A percentile compares a stretch with the other conserved stretches of the same genome.
These are phyloP conservation scores for Hetaerina titia DNA, from an alignment of 2,888 invertebrate species.

Conservation along the genomic window DNA sequence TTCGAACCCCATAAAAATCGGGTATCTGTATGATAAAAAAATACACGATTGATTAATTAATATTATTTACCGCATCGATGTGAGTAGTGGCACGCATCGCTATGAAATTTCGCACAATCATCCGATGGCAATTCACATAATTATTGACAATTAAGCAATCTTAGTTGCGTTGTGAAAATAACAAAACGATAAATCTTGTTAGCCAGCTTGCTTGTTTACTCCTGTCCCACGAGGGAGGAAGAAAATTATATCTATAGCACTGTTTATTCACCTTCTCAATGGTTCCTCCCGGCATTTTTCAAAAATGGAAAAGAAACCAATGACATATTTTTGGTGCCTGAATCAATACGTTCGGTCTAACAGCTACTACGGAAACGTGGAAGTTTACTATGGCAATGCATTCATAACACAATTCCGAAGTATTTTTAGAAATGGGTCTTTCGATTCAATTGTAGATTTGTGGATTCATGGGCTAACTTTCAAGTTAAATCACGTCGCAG, in stretches of 20 bases:
- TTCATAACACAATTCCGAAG: neutral
- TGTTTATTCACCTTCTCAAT: neutral
- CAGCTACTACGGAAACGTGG: neutral
- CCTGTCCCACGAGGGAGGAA: neutral
- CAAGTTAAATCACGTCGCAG: neutral
- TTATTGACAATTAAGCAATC: too few species aligned
- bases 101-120: too few species aligned
- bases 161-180: too few species aligned
- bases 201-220: neutral
- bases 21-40: too few species aligned
- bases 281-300: neutral
- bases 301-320: neutral
- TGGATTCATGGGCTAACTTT: slow-evolving; percentile 1
- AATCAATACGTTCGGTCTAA: neutral
- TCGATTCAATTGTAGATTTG: neutral
- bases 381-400: neutral
- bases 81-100: too few species aligned
- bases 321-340: neutral
- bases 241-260: neutral
- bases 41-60: too few species aligned
- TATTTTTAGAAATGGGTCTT: neutral
- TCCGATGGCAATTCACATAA: too few species aligned
- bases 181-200: neutral
- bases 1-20: too few species aligned
- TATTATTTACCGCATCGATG: too few species aligned